Base-by-base conservation (phyloP, 2,797 vertebrate genomes). In the Pipistrellus pipistrellus region DNA sequence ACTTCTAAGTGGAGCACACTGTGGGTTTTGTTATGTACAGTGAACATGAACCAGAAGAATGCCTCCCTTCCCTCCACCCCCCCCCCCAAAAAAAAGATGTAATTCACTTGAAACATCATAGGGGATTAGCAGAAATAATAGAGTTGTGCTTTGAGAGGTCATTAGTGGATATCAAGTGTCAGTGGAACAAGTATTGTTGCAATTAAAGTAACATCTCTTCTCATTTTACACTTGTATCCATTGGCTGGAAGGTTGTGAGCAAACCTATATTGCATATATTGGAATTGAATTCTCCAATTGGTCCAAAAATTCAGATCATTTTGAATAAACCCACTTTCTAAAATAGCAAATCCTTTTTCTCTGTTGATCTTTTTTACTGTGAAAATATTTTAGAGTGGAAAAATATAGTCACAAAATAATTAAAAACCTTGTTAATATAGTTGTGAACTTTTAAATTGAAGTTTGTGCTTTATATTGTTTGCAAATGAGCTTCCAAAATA, bases 381-480 rank as follows among this genome's bases (percentile, higher is more conserved):
- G 72, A 85, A 91, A 97, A 87, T 35, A 88, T 94, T 88, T 92
- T 91, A 21, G 53, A 88, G 55, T 91, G 76, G n/a, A 93, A 18
- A 93, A 96, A 80, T 83, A 85, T 3, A 90, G 23, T 82, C 15
- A 76, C 35, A 76, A 73, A 68, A 88, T 85, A 53, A 91, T 88
- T 85, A 95, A 93, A 76, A 5, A 88, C 88, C 46, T 88, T 88
- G 84, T 94, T 80, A 95, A 88, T 94, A 85, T 51, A 90, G 64
- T 84, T 87, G 27, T 88, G 46, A 41, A 91, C 35, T 82, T 96
- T 85, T 78, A 62, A 96, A 91, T 85, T 69, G 6, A 96, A 91
- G 44, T 78, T 90, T 94, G 55, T 90, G 35, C 10, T 90, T 93
- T 94, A 41, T 73, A 82, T 85, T 90, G 73, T 92, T 95, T 96